Evolutionary conservation across 2,797 vertebrate species (phyloP), one percentile per base, ranked within the genome.

Genomic region (Eremophila alpestris): DNA sequence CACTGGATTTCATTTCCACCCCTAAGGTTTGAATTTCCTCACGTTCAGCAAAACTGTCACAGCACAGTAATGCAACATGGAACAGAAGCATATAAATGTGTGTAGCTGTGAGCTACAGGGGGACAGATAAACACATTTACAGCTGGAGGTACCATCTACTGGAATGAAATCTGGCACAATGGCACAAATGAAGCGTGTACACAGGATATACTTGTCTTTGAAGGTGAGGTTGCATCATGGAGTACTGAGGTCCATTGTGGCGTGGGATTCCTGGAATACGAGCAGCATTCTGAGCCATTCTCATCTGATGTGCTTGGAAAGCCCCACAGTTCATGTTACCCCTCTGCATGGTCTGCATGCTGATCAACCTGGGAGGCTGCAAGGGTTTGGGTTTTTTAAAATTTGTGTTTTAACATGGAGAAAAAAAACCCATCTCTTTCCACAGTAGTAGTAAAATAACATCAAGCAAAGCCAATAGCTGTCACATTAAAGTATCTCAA

Each of bases 331-430:
- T 99, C 97, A 99, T 98, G 76, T 98, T 99, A 85, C 98, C 98
- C 97, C 99, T 98, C 94, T 99, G 98, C 97, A 99, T 98, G 94
- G 98, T 98, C 98, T 99, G 99, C 99, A 99, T 99, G 97, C 99
- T 99, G 98, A 99, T 99, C 96, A 99, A 99, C 95, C 99, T 98
- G 43, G 99, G 99, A 97, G 99, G 99, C 99, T 99, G 96, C 93
- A 97, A 98, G 96, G 93, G 92, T 95, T 85, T 97, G 90, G 95
- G 90, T 94, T 90, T 96, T 92, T 96, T 96, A 95, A 85, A 95
- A 95, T 78, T 67, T 83, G 92, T 76, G 77, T 96, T 94, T 96
- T 24, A 94, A 95, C 83, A 96, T 29, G 87, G 83, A 90, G 91
- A 91, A 92, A 92, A 93, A 81, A 87, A 95, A 81, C 80, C 92